Conservation (phyloP, 2,888 invertebrate genomes). For the Acrobasis suavella region DNA sequence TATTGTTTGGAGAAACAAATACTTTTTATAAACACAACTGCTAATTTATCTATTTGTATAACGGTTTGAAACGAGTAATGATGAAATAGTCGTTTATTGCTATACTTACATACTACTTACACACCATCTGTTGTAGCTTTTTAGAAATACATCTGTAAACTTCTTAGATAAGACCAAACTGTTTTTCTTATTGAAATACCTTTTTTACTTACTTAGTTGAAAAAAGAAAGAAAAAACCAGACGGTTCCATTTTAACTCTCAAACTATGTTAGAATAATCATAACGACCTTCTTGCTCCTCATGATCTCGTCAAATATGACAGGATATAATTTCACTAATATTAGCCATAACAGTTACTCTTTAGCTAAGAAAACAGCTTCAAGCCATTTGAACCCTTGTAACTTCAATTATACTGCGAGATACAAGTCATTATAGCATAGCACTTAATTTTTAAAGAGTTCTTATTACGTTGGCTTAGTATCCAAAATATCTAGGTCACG, state of each 20-base stretch:
- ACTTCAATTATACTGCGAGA: slow-evolving; percentile 31
- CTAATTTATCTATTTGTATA: too few relatives aligned
- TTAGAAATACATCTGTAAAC: too few relatives aligned
- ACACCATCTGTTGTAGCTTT: too few relatives aligned
- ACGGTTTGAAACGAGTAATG: too few relatives aligned
- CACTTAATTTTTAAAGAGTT: slow-evolving; percentile 37
- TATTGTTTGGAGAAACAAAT: too few relatives aligned
- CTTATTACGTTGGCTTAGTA: slow-evolving; percentile 49
- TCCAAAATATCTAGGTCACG: slow-evolving; percentile 78
- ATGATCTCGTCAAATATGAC: slow-evolving; percentile 73
- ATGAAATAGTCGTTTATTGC: too few relatives aligned
- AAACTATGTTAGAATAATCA: slow-evolving; percentile 43
- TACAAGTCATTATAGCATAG: slow-evolving; percentile 35
- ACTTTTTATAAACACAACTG: too few relatives aligned
- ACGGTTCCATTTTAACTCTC: slow-evolving; percentile 34
- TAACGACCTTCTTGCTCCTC: slow-evolving; percentile 69
- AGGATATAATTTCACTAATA: slow-evolving; percentile 73
- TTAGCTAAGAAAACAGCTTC: slow-evolving; percentile 32
- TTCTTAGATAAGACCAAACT: too few relatives aligned
- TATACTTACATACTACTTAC: too few relatives aligned
- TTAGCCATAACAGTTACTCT: slow-evolving; percentile 45
- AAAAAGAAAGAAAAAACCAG: too few relatives aligned
- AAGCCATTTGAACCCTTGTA: slow-evolving; percentile 43
- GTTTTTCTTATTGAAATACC: too few relatives aligned
- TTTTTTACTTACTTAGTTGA: too few relatives aligned